These are phyloP conservation scores for Petaurus breviceps DNA, from an alignment of 2,113 vertebrate species.

Conservation along the genomic window DNA sequence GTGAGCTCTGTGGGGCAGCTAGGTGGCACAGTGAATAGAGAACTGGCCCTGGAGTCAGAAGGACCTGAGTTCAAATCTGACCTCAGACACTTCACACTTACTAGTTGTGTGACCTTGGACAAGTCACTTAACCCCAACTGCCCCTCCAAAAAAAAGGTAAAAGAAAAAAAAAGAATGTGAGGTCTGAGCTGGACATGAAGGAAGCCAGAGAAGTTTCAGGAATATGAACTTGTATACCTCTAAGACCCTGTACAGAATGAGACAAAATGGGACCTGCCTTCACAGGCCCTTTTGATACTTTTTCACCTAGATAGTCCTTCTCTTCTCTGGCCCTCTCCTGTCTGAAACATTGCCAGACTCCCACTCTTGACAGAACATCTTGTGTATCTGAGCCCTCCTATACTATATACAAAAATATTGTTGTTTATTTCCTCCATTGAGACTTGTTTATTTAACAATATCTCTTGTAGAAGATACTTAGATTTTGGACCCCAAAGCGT, in stretches of 20 bases:
- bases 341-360: not conserved
- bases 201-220: not conserved
- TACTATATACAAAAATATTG: constrained; percentile 49
- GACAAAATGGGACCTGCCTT: not conserved
- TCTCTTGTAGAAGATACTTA: not conserved
- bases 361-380: constrained; percentile 11
- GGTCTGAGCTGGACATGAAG: not conserved
- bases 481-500: not conserved
- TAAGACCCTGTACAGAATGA: not conserved
- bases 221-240: not conserved
- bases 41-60: too few relatives aligned
- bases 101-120: too few relatives aligned
- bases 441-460: constrained; percentile 5
- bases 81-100: too few relatives aligned
- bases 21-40: too few relatives aligned
- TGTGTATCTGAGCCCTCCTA: constrained; percentile 41
- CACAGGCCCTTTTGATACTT: too few relatives aligned
- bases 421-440: constrained; percentile 61
- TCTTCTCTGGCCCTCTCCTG: not conserved
- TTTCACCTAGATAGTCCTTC: too few relatives aligned
- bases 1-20: not conserved
- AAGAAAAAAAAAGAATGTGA: too few relatives aligned
- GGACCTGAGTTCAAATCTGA: too few relatives aligned
- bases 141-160: too few relatives aligned
- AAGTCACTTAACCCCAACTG: too few relatives aligned